phyloP scores from a whole-genome alignment of 2,797 vertebrate species.

The Chelidonichthys spinosus region DNA sequence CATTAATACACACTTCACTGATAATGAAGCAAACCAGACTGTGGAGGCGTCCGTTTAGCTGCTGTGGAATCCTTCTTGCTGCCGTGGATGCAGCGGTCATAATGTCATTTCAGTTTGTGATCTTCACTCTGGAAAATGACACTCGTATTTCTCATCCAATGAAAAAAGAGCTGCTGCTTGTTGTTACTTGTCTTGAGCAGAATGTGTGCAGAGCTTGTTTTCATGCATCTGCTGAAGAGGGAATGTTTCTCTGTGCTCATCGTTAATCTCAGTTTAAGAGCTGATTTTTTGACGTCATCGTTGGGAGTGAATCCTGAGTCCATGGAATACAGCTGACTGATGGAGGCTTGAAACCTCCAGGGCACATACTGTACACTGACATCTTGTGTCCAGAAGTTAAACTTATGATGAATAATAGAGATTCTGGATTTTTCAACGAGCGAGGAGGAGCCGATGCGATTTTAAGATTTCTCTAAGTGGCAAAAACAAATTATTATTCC shows the following conservation, averaged over 20 bases:
- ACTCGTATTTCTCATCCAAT: background rate
- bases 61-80: background rate
- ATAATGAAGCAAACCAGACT: background rate
- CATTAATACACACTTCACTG: background rate
- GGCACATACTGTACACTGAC: background rate
- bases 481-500: conserved; percentile 29
- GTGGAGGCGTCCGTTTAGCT: background rate
- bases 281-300: background rate
- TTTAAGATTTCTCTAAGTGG: background rate
- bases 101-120: background rate
- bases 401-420: background rate
- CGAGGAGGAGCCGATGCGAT: background rate
- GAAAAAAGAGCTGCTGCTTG: background rate
- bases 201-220: background rate
- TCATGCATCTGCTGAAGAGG: background rate
- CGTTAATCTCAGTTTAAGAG: background rate
- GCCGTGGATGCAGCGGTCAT: too few relatives aligned
- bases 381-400: background rate
- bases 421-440: conserved; percentile 6
- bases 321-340: background rate
- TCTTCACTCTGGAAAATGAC: background rate
- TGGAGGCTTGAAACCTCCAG: background rate
- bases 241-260: background rate
- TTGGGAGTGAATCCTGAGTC: background rate
- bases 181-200: background rate